A percentile compares a stretch with the other conserved stretches of the same genome.
Evolutionary conservation across 2,113 vertebrate genomes (phyloP).

Genomic region (Xenopus laevis): DNA sequence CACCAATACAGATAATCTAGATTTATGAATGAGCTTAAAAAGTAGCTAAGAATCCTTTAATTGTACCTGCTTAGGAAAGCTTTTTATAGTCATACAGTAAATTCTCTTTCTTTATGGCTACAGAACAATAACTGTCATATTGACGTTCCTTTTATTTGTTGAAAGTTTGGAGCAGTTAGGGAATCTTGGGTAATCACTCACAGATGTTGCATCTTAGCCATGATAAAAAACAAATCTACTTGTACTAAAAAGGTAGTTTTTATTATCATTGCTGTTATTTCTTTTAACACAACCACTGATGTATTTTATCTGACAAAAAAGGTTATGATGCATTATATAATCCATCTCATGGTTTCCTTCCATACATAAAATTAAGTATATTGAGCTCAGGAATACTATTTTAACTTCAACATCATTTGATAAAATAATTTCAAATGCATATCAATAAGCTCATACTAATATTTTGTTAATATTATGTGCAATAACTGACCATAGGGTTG

Average conservation of each 20-base stretch:
- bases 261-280: too few species aligned
- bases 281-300: too few species aligned
- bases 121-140: conserved; percentile 7
- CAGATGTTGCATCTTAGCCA: conserved; percentile 14
- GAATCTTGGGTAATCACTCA: conserved; percentile 5
- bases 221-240: conserved; percentile 2
- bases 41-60: background rate
- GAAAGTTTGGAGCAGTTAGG: background rate
- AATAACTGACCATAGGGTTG: too few species aligned
- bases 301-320: too few species aligned
- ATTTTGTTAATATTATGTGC: too few species aligned
- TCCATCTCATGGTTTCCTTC: conserved; percentile 50
- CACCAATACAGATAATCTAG: conserved; percentile 4
- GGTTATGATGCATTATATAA: conserved; percentile 25
- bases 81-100: conserved; percentile 3
- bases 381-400: too few species aligned
- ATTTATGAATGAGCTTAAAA: background rate
- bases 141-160: conserved; percentile 14
- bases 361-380: too few species aligned
- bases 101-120: conserved; percentile 9
- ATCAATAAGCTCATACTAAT: too few species aligned
- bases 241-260: background rate
- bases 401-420: too few species aligned
- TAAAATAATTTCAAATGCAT: too few species aligned
- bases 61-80: conserved; percentile 5